Conservation (phyloP, 2,888 invertebrate species). For the Ophioninae sp. region DNA sequence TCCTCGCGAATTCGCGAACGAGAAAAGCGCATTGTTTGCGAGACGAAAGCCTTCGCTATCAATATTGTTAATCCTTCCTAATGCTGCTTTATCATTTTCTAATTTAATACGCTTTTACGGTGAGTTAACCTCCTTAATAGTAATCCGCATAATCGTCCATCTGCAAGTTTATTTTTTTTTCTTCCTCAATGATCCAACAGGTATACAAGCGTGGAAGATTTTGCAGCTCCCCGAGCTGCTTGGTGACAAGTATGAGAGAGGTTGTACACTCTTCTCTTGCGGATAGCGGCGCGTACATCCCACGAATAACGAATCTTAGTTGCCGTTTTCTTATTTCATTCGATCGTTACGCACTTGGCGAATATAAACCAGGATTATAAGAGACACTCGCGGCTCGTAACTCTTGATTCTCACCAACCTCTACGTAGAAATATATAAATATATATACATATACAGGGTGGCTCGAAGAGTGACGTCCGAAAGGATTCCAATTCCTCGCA, state of each 20-base stretch:
- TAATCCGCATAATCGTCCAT: constrained; percentile 60
- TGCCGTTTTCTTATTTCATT: constrained; percentile 54
- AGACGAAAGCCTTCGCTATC: constrained; percentile 21
- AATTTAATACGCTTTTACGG: constrained; percentile 49
- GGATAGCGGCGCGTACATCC: constrained; percentile 25
- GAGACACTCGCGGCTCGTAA: constrained; percentile 72
- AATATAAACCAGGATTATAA: constrained; percentile 76
- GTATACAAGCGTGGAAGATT: constrained; percentile 21
- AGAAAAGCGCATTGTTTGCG: constrained; percentile 10
- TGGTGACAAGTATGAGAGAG: constrained; percentile 41
- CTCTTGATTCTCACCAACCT: constrained; percentile 67
- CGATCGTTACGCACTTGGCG: constrained; percentile 67
- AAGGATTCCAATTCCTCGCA: not conserved
- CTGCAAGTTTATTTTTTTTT: constrained; percentile 21
- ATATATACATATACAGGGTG: not conserved
- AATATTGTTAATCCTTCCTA: constrained; percentile 43
- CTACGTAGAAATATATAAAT: constrained; percentile 4
- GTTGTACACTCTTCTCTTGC: constrained; percentile 7
- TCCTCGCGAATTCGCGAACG: not conserved
- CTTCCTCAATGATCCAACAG: not conserved
- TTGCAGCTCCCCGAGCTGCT: constrained; percentile 5
- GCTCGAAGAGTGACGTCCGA: not conserved
- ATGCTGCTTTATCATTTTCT: constrained; percentile 47
- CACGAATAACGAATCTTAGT: constrained; percentile 44
- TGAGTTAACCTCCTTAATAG: constrained; percentile 54